These are phyloP conservation scores for Emydura subglobosa DNA, from an alignment of 2,113 vertebrate genomes.

Conservation along the genomic window DNA sequence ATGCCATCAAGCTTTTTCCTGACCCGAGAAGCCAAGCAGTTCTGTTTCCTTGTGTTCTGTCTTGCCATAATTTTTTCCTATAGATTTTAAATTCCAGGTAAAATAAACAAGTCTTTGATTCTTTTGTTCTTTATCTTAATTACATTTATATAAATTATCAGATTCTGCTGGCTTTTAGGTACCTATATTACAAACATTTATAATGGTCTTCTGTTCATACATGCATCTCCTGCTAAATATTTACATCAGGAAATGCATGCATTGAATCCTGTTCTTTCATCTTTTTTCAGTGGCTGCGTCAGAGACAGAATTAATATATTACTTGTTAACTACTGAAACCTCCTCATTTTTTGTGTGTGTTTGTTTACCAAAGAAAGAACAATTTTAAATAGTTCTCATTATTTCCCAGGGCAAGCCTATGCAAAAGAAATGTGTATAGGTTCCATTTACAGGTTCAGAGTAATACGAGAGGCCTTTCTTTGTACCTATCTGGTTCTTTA, in stretches of 20 bases:
- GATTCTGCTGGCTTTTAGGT: constrained; percentile 46
- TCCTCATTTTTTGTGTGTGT: background rate
- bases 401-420: background rate
- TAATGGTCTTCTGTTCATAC: background rate
- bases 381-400: background rate
- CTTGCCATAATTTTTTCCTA: background rate
- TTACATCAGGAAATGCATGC: background rate
- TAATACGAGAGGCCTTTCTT: background rate
- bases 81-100: background rate
- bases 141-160: background rate
- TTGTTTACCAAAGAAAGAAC: background rate
- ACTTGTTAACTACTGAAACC: background rate
- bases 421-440: background rate
- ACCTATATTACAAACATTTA: background rate
- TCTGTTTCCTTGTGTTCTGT: background rate
- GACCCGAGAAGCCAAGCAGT: background rate
- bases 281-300: background rate
- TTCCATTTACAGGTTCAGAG: background rate
- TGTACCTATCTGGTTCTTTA: background rate
- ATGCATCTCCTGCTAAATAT: background rate
- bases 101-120: background rate
- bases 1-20: background rate
- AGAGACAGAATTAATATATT: background rate
- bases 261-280: background rate
- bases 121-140: background rate